Percentiles rank a stretch among this genome's conserved stretches.
phyloP scores from a whole-genome alignment of 1,140 invertebrate genomes.

The Lordiphosa collinella region DNA sequence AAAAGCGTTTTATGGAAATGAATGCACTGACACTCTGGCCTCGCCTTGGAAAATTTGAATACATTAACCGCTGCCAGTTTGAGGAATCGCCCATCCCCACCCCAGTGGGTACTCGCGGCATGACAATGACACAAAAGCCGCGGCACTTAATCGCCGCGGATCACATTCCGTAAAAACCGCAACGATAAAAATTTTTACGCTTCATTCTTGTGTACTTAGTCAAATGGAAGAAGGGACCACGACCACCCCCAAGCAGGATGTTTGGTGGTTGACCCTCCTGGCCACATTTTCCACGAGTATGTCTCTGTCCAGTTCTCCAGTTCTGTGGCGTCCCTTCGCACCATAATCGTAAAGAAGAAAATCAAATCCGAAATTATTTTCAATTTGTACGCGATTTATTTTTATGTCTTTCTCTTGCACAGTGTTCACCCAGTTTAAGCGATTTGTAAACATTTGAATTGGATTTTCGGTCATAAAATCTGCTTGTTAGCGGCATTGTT shows the following conservation, averaged over 20 bases:
- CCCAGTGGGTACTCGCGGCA: constrained; percentile 46
- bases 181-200: constrained; percentile 78
- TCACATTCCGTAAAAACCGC: constrained; percentile 78
- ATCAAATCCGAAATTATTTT: constrained; percentile 79
- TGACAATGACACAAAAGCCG: constrained; percentile 78
- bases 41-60: constrained; percentile 77
- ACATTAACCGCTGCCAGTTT: constrained; percentile 45
- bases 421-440: constrained; percentile 55
- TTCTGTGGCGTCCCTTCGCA: constrained; percentile 19
- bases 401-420: constrained; percentile 58
- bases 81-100: constrained; percentile 27
- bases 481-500: constrained; percentile 66
- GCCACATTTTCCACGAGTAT: constrained; percentile 51
- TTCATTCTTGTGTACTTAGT: constrained; percentile 77
- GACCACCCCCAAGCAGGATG: constrained; percentile 9
- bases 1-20: constrained; percentile 72
- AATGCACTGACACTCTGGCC: constrained; percentile 71
- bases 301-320: constrained; percentile 62
- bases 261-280: constrained; percentile 61
- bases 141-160: constrained; percentile 78
- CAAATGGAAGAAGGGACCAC: constrained; percentile 60
- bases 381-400: constrained; percentile 80
- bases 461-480: constrained; percentile 74
- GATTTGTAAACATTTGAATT: constrained; percentile 78
- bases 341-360: constrained; percentile 58